Evolutionary conservation across 2,113 vertebrate species (phyloP), one percentile per base, ranked within the genome.

Genomic region (Lates calcarifer): DNA sequence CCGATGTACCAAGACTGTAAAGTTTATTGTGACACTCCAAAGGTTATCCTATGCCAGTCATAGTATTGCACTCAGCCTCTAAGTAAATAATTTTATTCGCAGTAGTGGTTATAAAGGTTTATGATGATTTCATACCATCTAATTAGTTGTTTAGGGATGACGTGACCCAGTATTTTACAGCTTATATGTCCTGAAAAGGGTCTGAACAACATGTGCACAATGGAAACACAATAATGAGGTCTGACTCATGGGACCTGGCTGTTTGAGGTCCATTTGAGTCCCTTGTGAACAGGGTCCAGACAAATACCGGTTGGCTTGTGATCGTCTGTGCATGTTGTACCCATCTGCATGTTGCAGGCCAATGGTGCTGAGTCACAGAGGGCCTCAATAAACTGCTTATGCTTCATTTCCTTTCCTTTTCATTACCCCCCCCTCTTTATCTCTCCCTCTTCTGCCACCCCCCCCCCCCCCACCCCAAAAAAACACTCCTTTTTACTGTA

Each of bases 211-310:
- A 3, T 17, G 39, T 33, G 58, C 2, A 61, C 66, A 43, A 81
- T 41, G 31, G 62, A 43, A 83, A 71, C 43, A 60, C 72, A 60
- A 37, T 72, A 79, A 87, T 61, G 69, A 83, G 51, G 43, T 81
- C 67, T 93, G 89, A 92, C 79, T 92, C 91, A 90, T 20, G 47
- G 86, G 57, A 39, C 20, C 69, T 55, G 26, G 56, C 65, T 8
- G 56, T 47, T 35, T 35, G 20, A 53, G 39, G 29, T 81, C 43
- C 60, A 29, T 64, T 71, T 62, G 68, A 75, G 35, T 37, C 35
- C 29, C 6, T 37, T 26, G 26, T 60, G 31, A 72, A 61, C 31
- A 70, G 13, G 2, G n/a, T 51, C 43, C 63, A 45, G 41, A 74
- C 77, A 61, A 24, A 66, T 8, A 8, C 18, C 4, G 0, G 41